Evolutionary conservation across 2,113 vertebrate species (phyloP).

Genomic region (Cnemophilus loriae): DNA sequence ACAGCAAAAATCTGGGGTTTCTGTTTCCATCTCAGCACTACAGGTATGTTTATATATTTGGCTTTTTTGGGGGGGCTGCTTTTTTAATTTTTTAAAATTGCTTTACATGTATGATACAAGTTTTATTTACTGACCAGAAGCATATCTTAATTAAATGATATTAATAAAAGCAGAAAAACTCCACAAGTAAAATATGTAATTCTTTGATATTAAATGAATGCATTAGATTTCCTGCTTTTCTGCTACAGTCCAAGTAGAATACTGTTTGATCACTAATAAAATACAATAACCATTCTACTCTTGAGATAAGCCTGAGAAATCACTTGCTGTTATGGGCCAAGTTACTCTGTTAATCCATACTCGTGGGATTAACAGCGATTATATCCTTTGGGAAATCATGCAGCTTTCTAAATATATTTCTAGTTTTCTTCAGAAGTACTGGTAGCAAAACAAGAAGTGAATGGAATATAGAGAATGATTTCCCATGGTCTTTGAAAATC

Average conservation of each 20-base stretch:
- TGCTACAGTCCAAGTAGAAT: background rate
- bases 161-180: background rate
- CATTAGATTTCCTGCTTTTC: background rate
- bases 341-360: conserved; percentile 4
- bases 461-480: conserved; percentile 51
- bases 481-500: conserved; percentile 69
- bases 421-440: conserved; percentile 60
- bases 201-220: background rate
- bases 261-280: conserved; percentile 17
- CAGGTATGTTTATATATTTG: background rate
- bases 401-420: conserved; percentile 33
- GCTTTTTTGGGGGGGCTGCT: rapidly evolving
- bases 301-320: conserved; percentile 29
- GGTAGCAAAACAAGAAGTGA: conserved; percentile 51
- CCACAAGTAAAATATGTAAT: background rate
- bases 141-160: background rate
- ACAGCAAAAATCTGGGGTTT: background rate
- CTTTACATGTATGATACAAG: background rate
- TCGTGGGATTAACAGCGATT: background rate
- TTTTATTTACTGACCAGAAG: background rate
- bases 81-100: background rate
- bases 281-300: background rate
- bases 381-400: conserved; percentile 66
- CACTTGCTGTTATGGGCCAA: background rate
- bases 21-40: background rate